Evolutionary conservation across 2,888 invertebrate genomes (phyloP).

Genomic region (Folsomia manolachei): DNA sequence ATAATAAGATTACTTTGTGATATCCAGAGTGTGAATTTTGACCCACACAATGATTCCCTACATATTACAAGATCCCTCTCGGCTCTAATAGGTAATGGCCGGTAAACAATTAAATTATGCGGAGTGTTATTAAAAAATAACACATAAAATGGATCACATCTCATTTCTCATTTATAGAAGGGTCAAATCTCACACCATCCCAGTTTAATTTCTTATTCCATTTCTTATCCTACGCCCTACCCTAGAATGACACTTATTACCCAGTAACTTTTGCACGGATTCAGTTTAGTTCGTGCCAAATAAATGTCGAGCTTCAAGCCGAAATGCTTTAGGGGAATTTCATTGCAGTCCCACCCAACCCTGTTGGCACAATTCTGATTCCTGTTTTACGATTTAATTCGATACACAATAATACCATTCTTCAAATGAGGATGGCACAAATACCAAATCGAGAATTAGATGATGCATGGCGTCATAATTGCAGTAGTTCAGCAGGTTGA

Average conservation of each 20-base stretch:
- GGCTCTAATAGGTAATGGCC: too few relatives aligned
- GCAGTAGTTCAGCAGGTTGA: background rate
- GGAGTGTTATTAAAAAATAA: background rate
- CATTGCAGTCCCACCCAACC: background rate
- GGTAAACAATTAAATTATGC: background rate
- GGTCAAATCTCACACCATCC: too few relatives aligned
- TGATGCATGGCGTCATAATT: background rate
- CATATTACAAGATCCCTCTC: background rate
- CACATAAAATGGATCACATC: background rate
- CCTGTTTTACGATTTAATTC: background rate
- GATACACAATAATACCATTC: background rate
- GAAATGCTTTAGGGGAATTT: background rate
- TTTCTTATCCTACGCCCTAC: too few relatives aligned
- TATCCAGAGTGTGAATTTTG: slow-evolving; percentile 24
- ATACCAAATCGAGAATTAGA: background rate
- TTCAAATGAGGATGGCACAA: background rate
- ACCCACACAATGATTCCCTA: slow-evolving; percentile 2
- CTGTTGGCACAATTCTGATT: background rate
- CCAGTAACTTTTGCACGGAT: too few relatives aligned
- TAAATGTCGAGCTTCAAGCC: background rate
- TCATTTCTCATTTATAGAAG: background rate
- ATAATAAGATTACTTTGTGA: too few relatives aligned
- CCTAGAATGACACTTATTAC: too few relatives aligned
- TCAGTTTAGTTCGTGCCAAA: background rate
- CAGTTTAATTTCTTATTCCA: too few relatives aligned